Evolutionary conservation across 2,888 invertebrate genomes (phyloP).

Genomic region (Luperina nickerlii): DNA sequence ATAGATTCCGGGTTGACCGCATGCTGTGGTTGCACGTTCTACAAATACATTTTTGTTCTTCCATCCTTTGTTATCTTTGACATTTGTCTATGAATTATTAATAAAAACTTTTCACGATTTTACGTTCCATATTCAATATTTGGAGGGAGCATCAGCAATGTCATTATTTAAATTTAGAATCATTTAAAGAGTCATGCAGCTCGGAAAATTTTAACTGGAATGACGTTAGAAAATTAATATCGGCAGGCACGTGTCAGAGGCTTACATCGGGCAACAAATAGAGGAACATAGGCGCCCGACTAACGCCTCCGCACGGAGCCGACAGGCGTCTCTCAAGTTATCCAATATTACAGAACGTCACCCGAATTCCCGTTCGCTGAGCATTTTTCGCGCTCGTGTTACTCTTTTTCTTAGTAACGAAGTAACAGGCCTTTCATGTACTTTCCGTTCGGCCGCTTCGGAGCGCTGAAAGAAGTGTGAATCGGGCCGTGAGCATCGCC

Average conservation of each 20-base stretch:
- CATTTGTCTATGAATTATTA: slow-evolving; percentile 45
- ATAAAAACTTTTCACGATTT: slow-evolving; percentile 19
- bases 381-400: slow-evolving; percentile 71
- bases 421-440: slow-evolving; percentile 87
- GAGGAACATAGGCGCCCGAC: slow-evolving; percentile 15
- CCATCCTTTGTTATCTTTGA: slow-evolving; percentile 21
- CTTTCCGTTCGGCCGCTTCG: slow-evolving; percentile 86
- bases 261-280: slow-evolving; percentile 36
- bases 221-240: slow-evolving; percentile 35
- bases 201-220: background rate
- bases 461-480: slow-evolving; percentile 87
- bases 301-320: slow-evolving; percentile 19
- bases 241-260: slow-evolving; percentile 15
- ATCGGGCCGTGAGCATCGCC: slow-evolving; percentile 84
- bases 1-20: slow-evolving; percentile 71
- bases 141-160: background rate
- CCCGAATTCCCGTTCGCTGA: slow-evolving; percentile 71
- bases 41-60: slow-evolving; percentile 35
- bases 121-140: slow-evolving; percentile 37
- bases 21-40: slow-evolving; percentile 41
- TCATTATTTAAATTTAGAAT: slow-evolving; percentile 26
- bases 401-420: slow-evolving; percentile 82
- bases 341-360: slow-evolving; percentile 66
- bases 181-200: background rate
- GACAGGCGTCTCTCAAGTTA: slow-evolving; percentile 55